phyloP scores from a whole-genome alignment of 2,888 invertebrate genomes.

The Mythimna albipuncta region DNA sequence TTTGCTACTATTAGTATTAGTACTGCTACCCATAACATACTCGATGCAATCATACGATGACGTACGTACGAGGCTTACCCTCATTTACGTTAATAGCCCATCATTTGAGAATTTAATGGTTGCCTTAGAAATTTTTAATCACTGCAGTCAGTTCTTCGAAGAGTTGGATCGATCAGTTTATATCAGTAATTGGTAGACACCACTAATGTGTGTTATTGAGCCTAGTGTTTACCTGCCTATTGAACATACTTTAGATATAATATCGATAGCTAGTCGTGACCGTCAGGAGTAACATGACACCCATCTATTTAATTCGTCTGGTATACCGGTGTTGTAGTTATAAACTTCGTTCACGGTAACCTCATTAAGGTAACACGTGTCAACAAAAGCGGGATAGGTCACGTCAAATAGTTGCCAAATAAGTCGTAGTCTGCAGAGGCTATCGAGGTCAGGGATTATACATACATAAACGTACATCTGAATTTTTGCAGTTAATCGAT shows the following conservation, averaged over 20 bases:
- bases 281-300: conserved; percentile 3
- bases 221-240: conserved; percentile 15
- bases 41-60: conserved; percentile 33
- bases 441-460: conserved; percentile 34
- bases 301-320: conserved; percentile 7
- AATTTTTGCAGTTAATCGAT: conserved; percentile 24
- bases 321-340: conserved; percentile 6
- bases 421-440: conserved; percentile 14
- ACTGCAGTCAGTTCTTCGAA: conserved; percentile 43
- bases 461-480: conserved; percentile 17
- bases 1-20: conserved; percentile 49
- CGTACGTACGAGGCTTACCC: conserved; percentile 23
- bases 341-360: conserved; percentile 28
- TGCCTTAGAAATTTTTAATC: conserved; percentile 47
- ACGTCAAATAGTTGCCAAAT: conserved; percentile 40
- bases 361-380: conserved; percentile 53
- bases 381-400: conserved; percentile 43
- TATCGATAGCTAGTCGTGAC: not conserved
- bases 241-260: conserved; percentile 3
- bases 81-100: conserved; percentile 31
- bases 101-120: conserved; percentile 25
- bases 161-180: conserved; percentile 44
- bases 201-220: conserved; percentile 35
- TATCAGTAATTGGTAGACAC: conserved; percentile 37
- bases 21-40: conserved; percentile 35